A percentile compares a stretch with the other conserved stretches of the same genome.
phyloP scores from a whole-genome alignment of 2,888 invertebrate species.

The Spodoptera exigua region DNA sequence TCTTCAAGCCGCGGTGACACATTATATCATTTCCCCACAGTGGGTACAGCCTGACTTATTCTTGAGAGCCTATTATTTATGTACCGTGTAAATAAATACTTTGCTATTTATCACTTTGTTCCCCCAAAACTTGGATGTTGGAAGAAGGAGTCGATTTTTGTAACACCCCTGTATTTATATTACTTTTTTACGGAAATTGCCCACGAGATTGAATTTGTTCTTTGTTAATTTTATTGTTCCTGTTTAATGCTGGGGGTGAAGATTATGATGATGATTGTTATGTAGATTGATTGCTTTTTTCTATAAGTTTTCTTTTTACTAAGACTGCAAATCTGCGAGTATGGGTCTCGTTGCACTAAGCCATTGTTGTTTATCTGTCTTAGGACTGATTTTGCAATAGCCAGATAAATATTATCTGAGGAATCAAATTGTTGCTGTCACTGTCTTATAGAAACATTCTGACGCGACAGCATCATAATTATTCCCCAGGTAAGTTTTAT shows the following conservation, averaged over 20 bases:
- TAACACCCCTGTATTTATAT: slow-evolving; percentile 12
- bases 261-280: background rate
- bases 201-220: slow-evolving; percentile 24
- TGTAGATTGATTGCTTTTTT: too few relatives aligned
- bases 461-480: too few relatives aligned
- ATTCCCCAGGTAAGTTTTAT: too few relatives aligned
- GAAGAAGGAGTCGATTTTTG: slow-evolving; percentile 28
- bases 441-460: too few relatives aligned
- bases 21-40: slow-evolving; percentile 49
- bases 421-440: too few relatives aligned
- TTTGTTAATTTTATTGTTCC: slow-evolving; percentile 21
- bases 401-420: too few relatives aligned
- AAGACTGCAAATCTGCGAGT: too few relatives aligned
- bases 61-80: slow-evolving; percentile 46
- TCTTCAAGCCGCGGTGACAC: slow-evolving; percentile 42
- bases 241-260: background rate
- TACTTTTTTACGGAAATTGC: slow-evolving; percentile 25
- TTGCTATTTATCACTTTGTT: slow-evolving; percentile 51
- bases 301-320: too few relatives aligned
- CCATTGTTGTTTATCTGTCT: too few relatives aligned
- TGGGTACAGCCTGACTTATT: slow-evolving; percentile 37
- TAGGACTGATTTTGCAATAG: too few relatives aligned
- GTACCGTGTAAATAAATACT: slow-evolving; percentile 54
- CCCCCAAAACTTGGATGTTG: slow-evolving; percentile 19
- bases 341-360: too few relatives aligned